Conservation (phyloP, 1,140 invertebrate species). For the Drosophila busckii region DNA sequence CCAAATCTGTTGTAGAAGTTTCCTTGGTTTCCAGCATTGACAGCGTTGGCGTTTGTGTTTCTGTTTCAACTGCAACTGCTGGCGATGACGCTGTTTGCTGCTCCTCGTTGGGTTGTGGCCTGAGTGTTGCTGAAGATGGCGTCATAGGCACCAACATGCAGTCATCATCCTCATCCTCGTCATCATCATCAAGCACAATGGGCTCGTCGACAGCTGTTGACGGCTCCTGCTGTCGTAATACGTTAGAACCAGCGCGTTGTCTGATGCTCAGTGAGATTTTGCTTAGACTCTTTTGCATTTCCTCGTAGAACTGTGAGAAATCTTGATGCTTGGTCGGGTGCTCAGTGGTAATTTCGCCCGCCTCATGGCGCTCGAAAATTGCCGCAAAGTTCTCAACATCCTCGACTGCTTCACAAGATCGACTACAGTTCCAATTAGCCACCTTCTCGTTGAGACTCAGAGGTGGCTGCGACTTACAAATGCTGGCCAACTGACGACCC, state of each 20-base stretch:
- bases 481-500: slow-evolving; percentile 53
- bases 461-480: slow-evolving; percentile 59
- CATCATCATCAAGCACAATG: slow-evolving; percentile 56
- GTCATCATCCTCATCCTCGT: slow-evolving; percentile 45
- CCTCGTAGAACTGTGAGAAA: slow-evolving; percentile 46
- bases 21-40: slow-evolving; percentile 13
- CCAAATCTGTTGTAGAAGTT: slow-evolving; percentile 48
- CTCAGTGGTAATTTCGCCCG: background rate
- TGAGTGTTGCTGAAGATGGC: slow-evolving; percentile 38
- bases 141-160: slow-evolving; percentile 41
- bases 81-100: background rate
- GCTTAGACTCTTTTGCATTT: slow-evolving; percentile 18
- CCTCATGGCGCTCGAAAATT: slow-evolving; percentile 42
- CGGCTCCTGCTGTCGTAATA: slow-evolving; percentile 13
- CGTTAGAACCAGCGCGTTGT: background rate
- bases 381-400: slow-evolving; percentile 67
- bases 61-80: slow-evolving; percentile 2
- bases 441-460: slow-evolving; percentile 65
- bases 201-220: slow-evolving; percentile 26
- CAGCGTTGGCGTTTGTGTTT: slow-evolving; percentile 19
- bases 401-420: slow-evolving; percentile 53
- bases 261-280: slow-evolving; percentile 11
- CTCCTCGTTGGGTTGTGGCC: slow-evolving; percentile 35
- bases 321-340: slow-evolving; percentile 13
- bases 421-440: slow-evolving; percentile 41